These are phyloP conservation scores for Ypsolopha scabrella DNA, from an alignment of 2,888 invertebrate genomes.

Conservation along the genomic window DNA sequence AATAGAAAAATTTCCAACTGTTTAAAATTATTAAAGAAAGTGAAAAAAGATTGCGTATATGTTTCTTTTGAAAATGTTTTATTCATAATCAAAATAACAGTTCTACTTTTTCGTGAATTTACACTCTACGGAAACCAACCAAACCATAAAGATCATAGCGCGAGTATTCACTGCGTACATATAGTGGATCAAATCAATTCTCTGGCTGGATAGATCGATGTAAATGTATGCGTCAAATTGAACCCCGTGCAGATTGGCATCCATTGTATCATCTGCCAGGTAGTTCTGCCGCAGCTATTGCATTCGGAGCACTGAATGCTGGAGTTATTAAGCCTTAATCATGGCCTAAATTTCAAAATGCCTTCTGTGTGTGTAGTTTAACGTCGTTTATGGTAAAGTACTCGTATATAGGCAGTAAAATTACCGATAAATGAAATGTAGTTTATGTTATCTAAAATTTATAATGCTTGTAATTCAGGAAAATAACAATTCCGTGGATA, in stretches of 20 bases:
- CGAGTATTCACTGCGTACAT: neutral
- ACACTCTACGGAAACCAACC: neutral
- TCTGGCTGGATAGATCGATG: neutral
- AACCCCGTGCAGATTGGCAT: conserved; percentile 57
- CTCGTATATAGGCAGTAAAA: no score
- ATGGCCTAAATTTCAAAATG: neutral
- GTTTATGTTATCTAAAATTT: no score
- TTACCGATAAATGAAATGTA: no score
- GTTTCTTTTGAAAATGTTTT: no score
- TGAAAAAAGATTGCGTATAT: no score
- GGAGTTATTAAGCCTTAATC: conserved; percentile 33
- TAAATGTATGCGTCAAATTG: conserved; percentile 31
- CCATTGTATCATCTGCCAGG: conserved; percentile 43
- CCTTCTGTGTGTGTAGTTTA: neutral
- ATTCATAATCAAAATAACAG: no score
- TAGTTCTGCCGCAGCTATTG: conserved; percentile 33
- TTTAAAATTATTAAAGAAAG: no score
- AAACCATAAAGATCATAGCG: neutral
- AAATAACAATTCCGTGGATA: no score
- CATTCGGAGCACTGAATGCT: conserved; percentile 55
- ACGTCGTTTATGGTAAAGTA: neutral
- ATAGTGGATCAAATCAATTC: no score
- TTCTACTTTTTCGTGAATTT: no score
- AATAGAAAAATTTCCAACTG: no score
- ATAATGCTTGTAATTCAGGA: no score